Evolutionary conservation across 2,113 vertebrate genomes (phyloP).

Genomic region (Gallinago jamesoni): DNA sequence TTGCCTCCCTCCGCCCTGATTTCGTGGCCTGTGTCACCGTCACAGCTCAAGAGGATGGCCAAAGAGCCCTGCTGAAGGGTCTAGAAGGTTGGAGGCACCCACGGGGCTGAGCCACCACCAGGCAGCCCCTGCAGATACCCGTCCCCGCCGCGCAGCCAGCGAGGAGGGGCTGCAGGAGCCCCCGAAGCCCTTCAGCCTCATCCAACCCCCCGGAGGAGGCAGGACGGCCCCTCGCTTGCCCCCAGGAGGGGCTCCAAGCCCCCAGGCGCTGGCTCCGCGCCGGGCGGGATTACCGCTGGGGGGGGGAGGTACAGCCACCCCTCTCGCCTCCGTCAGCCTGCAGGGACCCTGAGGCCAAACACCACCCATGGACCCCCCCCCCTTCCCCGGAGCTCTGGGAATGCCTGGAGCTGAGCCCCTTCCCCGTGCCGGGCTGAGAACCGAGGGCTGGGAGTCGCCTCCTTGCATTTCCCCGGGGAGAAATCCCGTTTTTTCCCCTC

Average conservation of each 20-base stretch:
- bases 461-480: not conserved
- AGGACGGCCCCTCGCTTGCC: not conserved
- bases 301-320: rapidly evolving
- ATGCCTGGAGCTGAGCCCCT: rapidly evolving
- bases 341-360: not conserved
- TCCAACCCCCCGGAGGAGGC: rapidly evolving
- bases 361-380: rapidly evolving
- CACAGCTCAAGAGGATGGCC: not conserved
- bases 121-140: not conserved
- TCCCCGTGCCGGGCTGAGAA: not conserved
- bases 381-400: rapidly evolving
- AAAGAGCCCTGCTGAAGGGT: not conserved
- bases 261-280: not conserved
- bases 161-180: not conserved
- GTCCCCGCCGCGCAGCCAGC: not conserved
- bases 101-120: rapidly evolving
- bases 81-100: rapidly evolving
- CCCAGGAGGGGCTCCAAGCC: not conserved
- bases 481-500: not conserved
- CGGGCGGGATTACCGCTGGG: rapidly evolving
- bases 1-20: not conserved
- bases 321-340: not conserved
- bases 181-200: rapidly evolving
- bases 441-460: not conserved
- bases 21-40: rapidly evolving